phyloP scores from a whole-genome alignment of 2,113 vertebrate genomes.

The Rissa tridactyla region DNA sequence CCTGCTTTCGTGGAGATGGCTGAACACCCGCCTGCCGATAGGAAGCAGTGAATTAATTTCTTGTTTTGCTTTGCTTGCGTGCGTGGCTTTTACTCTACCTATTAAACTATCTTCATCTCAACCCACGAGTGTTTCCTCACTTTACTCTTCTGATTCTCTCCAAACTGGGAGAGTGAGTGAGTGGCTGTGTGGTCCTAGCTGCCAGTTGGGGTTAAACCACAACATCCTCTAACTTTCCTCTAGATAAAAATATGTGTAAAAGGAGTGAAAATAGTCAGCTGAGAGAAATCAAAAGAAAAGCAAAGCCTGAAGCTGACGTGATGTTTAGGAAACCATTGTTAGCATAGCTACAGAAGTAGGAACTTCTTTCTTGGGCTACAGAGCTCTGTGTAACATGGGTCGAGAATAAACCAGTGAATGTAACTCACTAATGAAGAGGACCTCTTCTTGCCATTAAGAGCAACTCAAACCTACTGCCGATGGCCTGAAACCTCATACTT shows the following conservation, averaged over 20 bases:
- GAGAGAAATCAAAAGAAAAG: background rate
- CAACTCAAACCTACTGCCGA: background rate
- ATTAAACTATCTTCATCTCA: background rate
- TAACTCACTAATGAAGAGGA: background rate
- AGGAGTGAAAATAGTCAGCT: background rate
- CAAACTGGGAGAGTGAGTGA: background rate
- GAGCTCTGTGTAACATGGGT: background rate
- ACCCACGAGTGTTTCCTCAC: background rate
- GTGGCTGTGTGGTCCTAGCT: background rate
- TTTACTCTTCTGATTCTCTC: background rate
- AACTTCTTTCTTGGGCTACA: background rate
- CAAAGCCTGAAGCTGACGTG: background rate
- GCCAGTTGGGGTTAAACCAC: background rate
- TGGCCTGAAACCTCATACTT: background rate
- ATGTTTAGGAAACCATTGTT: background rate
- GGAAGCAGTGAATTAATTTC: background rate
- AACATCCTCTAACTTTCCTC: background rate
- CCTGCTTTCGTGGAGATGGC: too few relatives aligned
- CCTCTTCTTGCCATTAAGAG: background rate
- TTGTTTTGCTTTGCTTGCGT: background rate
- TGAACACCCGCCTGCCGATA: background rate
- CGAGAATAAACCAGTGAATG: background rate
- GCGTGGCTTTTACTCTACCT: background rate
- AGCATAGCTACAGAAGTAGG: background rate
- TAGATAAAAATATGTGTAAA: background rate